A percentile compares a stretch with the other conserved stretches of the same genome.
Conservation (phyloP, 2,888 invertebrate genomes). For the Drosophila anomalata region DNA sequence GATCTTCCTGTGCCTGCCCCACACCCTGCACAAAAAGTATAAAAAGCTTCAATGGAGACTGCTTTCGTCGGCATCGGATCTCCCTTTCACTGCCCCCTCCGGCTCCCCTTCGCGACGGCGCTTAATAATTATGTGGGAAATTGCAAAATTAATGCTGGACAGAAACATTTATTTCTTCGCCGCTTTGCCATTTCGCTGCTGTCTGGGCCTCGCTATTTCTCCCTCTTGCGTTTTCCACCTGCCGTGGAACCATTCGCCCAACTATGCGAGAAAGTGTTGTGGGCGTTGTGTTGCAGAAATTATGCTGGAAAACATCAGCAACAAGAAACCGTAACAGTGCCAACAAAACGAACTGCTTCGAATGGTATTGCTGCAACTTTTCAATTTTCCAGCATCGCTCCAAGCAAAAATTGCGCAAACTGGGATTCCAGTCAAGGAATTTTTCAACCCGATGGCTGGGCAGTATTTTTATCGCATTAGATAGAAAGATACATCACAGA, state of each 20-base stretch:
- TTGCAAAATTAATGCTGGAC: conserved; percentile 74
- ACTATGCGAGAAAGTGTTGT: conserved; percentile 77
- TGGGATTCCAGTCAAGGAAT: conserved; percentile 15
- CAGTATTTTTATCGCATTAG: no score
- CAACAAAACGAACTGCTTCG: conserved; percentile 41
- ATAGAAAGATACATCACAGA: no score
- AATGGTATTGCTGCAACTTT: conserved; percentile 38
- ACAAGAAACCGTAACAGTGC: conserved; percentile 24
- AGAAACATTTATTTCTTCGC: conserved; percentile 48
- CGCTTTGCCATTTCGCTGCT: conserved; percentile 10
- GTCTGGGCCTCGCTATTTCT: background rate
- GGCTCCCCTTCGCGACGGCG: conserved; percentile 40
- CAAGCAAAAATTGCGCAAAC: conserved; percentile 36
- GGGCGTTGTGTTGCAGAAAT: conserved; percentile 58
- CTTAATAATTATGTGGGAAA: conserved; percentile 76
- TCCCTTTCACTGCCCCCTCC: conserved; percentile 25
- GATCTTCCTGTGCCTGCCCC: conserved; percentile 4
- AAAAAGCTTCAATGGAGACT: no score
- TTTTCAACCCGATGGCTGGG: background rate
- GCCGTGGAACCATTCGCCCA: conserved; percentile 45
- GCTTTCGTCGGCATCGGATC: no score
- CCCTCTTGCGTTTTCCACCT: conserved; percentile 31
- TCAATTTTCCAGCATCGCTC: conserved; percentile 34
- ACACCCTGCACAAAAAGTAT: no score
- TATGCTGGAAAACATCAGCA: conserved; percentile 40